Evolutionary conservation across 2,888 invertebrate species (phyloP), one percentile per base, ranked within the genome.

Genomic region (Oithona nana): DNA sequence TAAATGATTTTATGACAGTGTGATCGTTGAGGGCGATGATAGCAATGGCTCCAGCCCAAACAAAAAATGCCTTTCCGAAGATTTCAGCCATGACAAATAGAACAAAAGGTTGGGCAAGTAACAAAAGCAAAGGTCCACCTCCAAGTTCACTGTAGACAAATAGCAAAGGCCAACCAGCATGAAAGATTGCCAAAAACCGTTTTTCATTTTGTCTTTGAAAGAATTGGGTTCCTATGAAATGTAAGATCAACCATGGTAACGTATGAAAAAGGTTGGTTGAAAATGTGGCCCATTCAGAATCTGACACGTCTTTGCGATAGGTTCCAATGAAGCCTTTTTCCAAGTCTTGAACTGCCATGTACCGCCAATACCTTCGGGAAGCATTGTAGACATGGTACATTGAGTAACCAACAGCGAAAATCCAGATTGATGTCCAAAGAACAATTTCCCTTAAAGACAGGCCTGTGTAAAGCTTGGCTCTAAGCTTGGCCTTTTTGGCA

Each of bases 51-150:
- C 77, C 74, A 64, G 78, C 74, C 64, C 79, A 74, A 60, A 80
- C 69, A 64, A 80, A 73, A 50, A 74, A 69, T 6, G 68, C 65
- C 72, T 75, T 79, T 66, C 73, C 77, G 28, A 76, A 75, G 61
- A 73, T 70, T 66, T 74, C 71, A 61, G 78, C 72, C 24, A 80
- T 70, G 68, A 75, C 67, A 71, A 79, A 74, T 65, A 78, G 75
- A 29, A 81, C 69, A 57, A 79, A 68, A 63, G 83, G 82, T 69
- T 82, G 81, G 49, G 74, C 69, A 57, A 78, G 64, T 65, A 80
- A 71, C 24, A 80, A 73, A 28, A 79, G 65, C 54, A 52, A 52
- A 3, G 26, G 26, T 52, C 22, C 26, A 24, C n/a, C n/a, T n/a
- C n/a, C n/a, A n/a, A n/a, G n/a, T n/a, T n/a, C n/a, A n/a, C n/a